phyloP scores from a whole-genome alignment of 2,113 vertebrate species.

The Opisthocomus hoazin region DNA sequence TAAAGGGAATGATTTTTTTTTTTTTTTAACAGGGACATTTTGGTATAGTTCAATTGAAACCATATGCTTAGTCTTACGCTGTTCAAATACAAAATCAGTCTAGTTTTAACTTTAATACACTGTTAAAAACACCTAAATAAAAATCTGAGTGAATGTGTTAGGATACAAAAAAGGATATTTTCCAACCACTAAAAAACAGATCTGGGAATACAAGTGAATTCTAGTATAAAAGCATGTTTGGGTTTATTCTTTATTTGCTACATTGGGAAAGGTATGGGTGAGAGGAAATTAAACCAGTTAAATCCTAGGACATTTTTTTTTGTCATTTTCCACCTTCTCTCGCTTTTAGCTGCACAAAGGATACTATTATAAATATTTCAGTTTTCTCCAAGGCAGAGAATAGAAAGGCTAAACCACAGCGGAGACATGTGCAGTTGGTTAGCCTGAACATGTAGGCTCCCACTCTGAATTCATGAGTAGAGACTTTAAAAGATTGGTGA shows the following conservation, averaged over 20 bases:
- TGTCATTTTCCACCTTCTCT: not conserved
- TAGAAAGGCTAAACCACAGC: not conserved
- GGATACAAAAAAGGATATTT: not conserved
- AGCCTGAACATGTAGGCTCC: not conserved
- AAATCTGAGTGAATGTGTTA: not conserved
- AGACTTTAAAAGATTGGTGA: not conserved
- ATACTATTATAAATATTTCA: not conserved
- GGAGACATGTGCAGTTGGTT: not conserved
- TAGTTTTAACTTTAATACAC: slow-evolving; percentile 50
- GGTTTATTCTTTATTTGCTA: not conserved
- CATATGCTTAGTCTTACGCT: slow-evolving; percentile 33
- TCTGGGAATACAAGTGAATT: not conserved
- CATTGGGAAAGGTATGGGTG: not conserved
- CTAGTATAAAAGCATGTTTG: not conserved
- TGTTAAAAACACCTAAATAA: slow-evolving; percentile 32
- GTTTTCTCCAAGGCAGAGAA: not conserved
- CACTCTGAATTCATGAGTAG: not conserved
- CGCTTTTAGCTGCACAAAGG: not conserved
- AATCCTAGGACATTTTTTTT: not conserved
- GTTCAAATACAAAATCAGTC: slow-evolving; percentile 5
- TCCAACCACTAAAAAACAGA: not conserved
- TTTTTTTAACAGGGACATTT: slow-evolving; percentile 10
- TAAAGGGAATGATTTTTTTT: not conserved
- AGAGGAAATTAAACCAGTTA: not conserved
- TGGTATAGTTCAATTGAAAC: slow-evolving; percentile 53